Base-by-base conservation (phyloP, 2,888 invertebrate species). In the Helobdella robusta region DNA sequence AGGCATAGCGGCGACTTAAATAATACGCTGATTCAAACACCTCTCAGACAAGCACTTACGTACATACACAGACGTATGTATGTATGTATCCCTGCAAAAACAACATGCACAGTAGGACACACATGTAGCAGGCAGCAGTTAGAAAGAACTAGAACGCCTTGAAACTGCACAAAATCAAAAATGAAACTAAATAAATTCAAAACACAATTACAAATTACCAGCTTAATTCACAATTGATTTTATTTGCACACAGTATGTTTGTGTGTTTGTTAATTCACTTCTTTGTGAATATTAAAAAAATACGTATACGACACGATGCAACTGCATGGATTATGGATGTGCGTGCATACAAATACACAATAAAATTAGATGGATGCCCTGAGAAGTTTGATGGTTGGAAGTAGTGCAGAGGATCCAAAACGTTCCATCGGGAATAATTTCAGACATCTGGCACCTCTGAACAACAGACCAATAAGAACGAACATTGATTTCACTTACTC, bases 361-460 rank as follows among this genome's bases (percentile, higher is more conserved):
- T 44, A 44, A 5, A 70, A 72, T 0, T 67, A 74, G 74, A 70
- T 74, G 40, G 59, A 64, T 28, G 67, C 67, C 34, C 69, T 75
- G 59, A 70, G 75, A 23, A 68, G 70, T 18, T 66, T 75, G 20
- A 72, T 73, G 66, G 69, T 73, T 58, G 72, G 72, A 28, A 67
- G 71, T n/a, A n/a, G n/a, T 25, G 69, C 70, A 25, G 69, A 66
- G 3, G 69, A 68, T 28, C 61, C 61, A 18, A 70, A 72, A 36
- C 68, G 72, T 20, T 66, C 73, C n/a, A 73, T 74, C 71, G 72
- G 72, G 50, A 75, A 75, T 67, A 76, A 76, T 68, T 74, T 70
- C 66, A 68, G 76, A 59, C 72, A 73, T 4, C 70, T 73, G 4
- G 72, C 72, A 70, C 71, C 74, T 5, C 66, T 74, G 23, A 71